Evolutionary conservation across 1,140 invertebrate species (phyloP), one percentile per base, ranked within the genome.

Genomic region (Ectropis grisescens): DNA sequence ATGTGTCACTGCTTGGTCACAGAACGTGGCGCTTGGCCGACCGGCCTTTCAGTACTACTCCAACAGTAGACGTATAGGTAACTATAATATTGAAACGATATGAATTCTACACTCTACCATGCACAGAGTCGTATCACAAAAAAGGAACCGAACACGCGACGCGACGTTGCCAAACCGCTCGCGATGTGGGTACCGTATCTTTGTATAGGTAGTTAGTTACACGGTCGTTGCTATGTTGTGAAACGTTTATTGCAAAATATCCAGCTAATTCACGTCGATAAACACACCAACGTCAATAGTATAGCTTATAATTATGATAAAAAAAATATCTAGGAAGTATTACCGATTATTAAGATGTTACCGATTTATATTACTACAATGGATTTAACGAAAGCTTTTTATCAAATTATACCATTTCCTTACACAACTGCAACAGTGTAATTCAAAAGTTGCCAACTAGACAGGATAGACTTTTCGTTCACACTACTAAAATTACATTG

Each of bases 81-180:
- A 55, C 53, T 59, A 47, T 45, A 46, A 45, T 48, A 44, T 47
- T 55, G 33, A 47, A 38, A 25, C 45, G 24, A 53, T 46, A 46
- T 42, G 39, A 53, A 41, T 59, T 49, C 41, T 47, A 50, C 48
- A 56, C 37, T 54, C 36, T 34, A 44, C 50, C 53, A 43, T 65
- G 50, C 59, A 56, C 40, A 42, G 33, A 47, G 27, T 48, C 46
- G 45, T 45, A 50, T 47, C 47, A 48, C 41, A 38, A 41, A 14
- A 37, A 31, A 19, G 26, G 19, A 19, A 19, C 16, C 3, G 3
- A 4, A 19, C 16, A 19, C 9, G 22, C 10, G 23, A 33, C 13
- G 64, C 62, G 62, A 55, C 60, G 68, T 69, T 69, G 68, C 65
- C 62, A 67, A 65, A 67, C 64, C 29, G 54, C 47, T 33, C 38